phyloP scores from a whole-genome alignment of 2,113 vertebrate species.

The Gallinago media region DNA sequence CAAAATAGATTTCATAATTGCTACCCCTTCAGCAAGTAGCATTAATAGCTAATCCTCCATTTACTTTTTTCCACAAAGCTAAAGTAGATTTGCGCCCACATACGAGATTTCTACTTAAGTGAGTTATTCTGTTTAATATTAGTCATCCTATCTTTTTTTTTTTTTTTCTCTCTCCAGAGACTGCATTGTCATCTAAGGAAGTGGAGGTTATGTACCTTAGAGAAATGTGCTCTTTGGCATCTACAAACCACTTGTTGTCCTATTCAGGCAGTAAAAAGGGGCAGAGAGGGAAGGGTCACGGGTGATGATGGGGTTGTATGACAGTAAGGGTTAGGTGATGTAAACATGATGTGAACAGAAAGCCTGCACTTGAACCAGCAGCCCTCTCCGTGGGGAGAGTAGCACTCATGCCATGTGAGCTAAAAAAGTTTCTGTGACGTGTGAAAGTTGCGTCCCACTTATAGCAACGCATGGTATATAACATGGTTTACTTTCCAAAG shows the following conservation, averaged over 20 bases:
- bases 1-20: not conserved
- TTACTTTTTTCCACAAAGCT: not conserved
- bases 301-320: not conserved
- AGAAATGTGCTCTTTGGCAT: not conserved
- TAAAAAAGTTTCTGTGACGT: rapidly evolving
- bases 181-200: not conserved
- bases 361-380: not conserved
- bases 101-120: not conserved
- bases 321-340: not conserved
- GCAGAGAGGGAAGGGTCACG: not conserved
- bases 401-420: rapidly evolving
- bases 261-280: not conserved
- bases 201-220: not conserved
- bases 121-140: not conserved
- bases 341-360: not conserved
- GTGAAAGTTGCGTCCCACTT: not conserved
- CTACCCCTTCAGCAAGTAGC: not conserved
- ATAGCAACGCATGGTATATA: not conserved
- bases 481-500: not conserved
- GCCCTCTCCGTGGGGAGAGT: not conserved
- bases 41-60: not conserved
- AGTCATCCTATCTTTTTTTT: not conserved
- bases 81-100: not conserved
- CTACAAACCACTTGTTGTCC: not conserved
- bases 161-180: not conserved